Percentiles rank a stretch among this genome's conserved stretches.
These are phyloP conservation scores for Cyclura pinguis DNA, from an alignment of 2,797 vertebrate genomes.

Conservation along the genomic window DNA sequence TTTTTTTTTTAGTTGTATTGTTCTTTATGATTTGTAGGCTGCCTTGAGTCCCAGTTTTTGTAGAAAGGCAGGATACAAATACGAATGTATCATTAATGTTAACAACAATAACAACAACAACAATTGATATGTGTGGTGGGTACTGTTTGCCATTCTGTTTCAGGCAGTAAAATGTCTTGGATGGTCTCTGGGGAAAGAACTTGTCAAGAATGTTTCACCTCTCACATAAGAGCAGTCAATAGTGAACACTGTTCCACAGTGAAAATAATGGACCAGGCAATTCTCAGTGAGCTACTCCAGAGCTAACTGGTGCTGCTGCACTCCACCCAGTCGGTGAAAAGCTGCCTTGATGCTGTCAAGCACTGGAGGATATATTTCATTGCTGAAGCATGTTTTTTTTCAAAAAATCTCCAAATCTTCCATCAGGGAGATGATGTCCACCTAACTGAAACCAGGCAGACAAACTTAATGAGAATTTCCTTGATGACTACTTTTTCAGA, in stretches of 20 bases:
- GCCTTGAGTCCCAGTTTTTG: too few relatives aligned
- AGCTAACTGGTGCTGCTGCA: slow-evolving; percentile 23
- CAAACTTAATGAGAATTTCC: slow-evolving; percentile 59
- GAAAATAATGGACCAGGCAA: slow-evolving; percentile 5
- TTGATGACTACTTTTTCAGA: slow-evolving; percentile 57
- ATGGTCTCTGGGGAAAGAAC: not conserved
- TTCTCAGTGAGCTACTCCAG: not conserved
- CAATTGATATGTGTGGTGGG: not conserved
- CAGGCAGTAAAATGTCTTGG: not conserved
- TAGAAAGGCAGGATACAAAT: too few relatives aligned
- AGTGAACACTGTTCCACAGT: not conserved
- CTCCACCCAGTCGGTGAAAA: slow-evolving; percentile 32
- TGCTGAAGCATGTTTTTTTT: slow-evolving; percentile 11
- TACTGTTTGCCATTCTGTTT: not conserved
- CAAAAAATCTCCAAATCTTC: slow-evolving; percentile 40
- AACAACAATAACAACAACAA: too few relatives aligned
- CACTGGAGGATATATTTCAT: slow-evolving; percentile 30
- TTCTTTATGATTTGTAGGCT: too few relatives aligned
- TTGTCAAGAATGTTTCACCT: not conserved
- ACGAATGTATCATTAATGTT: too few relatives aligned
- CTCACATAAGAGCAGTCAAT: not conserved
- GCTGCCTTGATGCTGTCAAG: slow-evolving; percentile 30
- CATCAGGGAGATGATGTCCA: slow-evolving; percentile 50
- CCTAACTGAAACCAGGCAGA: slow-evolving; percentile 56
- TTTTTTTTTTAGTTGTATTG: too few relatives aligned